Evolutionary conservation across 2,797 vertebrate genomes (phyloP), one percentile per base, ranked within the genome.

Genomic region (Chelidonichthys spinosus): DNA sequence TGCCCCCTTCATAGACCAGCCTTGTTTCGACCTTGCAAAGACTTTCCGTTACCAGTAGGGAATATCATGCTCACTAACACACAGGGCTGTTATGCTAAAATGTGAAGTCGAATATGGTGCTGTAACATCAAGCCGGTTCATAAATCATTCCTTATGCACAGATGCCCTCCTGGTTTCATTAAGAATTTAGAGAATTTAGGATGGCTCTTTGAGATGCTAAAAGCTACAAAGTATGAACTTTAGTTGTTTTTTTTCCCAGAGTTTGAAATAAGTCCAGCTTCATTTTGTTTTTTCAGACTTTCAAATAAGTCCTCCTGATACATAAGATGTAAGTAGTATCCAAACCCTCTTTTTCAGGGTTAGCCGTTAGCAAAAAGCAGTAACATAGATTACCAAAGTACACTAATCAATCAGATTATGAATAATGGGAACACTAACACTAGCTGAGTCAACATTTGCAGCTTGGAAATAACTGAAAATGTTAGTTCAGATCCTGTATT

Each of bases 31-130:
- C 33, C 9, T 54, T 63, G 79, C 60, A 15, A 56, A 49, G 14
- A 61, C 47, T 40, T 72, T 60, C 17, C 18, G 49, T 50, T 61
- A 67, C 46, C 40, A 64, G 43, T 6, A 25, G 37, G 58, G 63
- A 74, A 65, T 74, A 15, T 76, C 65, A 25, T 44, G 71, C 55
- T 64, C 36, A 33, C 43, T 25, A 17, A 82, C 64, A 35, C 40
- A 40, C 18, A 33, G 13, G 13, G 18, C n/a, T 54, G 33, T 54
- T 71, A 33, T 49, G 15, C 17, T 65, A 59, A 73, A 54, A 50
- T 66, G 6, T 39, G 37, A 78, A 69, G 3, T 3, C 40, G 72
- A 66, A 73, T 74, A 47, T 1, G 6, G 0, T 33, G 17, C n/a
- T 10, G 37, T 11, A 42, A 32, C 32, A 40, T 47, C 47, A 11